Percentiles rank a stretch among this genome's conserved stretches.
phyloP scores from a whole-genome alignment of 2,888 invertebrate species.

The Orthosia gracilis region DNA sequence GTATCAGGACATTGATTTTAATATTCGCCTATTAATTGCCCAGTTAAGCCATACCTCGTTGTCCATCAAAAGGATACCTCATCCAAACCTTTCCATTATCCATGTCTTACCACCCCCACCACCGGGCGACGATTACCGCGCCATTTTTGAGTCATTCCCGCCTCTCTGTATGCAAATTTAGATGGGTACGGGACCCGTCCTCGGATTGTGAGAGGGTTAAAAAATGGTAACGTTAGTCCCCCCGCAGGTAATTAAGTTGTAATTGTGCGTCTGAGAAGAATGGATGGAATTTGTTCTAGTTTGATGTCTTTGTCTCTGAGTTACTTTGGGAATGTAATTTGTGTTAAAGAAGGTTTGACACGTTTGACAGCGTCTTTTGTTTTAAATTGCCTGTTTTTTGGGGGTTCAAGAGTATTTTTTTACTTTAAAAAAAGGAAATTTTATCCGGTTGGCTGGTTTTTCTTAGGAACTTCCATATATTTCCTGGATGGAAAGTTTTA shows the following conservation, averaged over 20 bases:
- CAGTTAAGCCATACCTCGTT: too few relatives aligned
- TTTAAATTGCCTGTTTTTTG: conserved; percentile 24
- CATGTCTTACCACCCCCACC: conserved; percentile 44
- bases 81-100: conserved; percentile 49
- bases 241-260: conserved; percentile 69
- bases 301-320: conserved; percentile 67
- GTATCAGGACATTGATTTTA: too few relatives aligned
- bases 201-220: conserved; percentile 65
- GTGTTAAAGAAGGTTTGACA: conserved; percentile 43
- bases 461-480: not conserved
- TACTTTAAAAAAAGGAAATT: not conserved
- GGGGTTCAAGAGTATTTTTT: not conserved
- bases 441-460: not conserved
- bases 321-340: conserved; percentile 55
- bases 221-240: conserved; percentile 65
- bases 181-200: conserved; percentile 67
- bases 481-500: not conserved
- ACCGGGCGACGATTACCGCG: conserved; percentile 74
- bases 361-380: conserved; percentile 31
- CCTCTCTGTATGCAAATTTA: conserved; percentile 81
- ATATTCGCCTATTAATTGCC: too few relatives aligned
- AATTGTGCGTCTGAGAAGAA: conserved; percentile 62
- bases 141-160: conserved; percentile 80
- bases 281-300: conserved; percentile 62
- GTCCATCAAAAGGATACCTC: conserved; percentile 28